A percentile compares a stretch with the other conserved stretches of the same genome.
These are phyloP conservation scores for Pseudomyrmex cubaensis DNA, from an alignment of 1,140 invertebrate species.

Conservation along the genomic window DNA sequence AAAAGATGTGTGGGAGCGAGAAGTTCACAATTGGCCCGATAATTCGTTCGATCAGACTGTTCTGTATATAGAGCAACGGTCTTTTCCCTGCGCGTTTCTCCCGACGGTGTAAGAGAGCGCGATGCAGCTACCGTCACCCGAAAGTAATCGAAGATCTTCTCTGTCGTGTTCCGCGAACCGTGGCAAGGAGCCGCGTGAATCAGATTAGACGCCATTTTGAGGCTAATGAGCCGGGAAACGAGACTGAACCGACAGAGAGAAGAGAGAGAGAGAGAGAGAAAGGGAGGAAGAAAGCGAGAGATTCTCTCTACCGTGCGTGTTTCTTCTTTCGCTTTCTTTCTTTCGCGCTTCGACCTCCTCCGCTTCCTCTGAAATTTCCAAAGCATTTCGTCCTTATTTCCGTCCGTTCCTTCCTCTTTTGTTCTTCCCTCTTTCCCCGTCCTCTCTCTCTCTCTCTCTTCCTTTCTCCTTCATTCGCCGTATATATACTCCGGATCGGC, in stretches of 20 bases:
- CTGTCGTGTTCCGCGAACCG: constrained; percentile 26
- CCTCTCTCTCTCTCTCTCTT: too few species aligned
- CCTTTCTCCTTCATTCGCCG: not conserved
- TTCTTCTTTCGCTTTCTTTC: not conserved
- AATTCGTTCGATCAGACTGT: constrained; percentile 38
- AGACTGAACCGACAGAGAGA: constrained; percentile 13
- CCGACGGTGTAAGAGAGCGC: not conserved
- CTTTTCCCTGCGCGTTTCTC: not conserved
- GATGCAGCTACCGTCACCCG: not conserved
- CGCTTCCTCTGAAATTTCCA: constrained; percentile 36
- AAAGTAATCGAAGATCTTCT: constrained; percentile 49
- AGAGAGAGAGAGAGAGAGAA: not conserved
- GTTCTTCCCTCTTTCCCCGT: too few species aligned
- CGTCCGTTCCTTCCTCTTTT: not conserved
- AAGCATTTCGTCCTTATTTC: constrained; percentile 27
- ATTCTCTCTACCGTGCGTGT: not conserved
- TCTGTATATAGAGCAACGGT: constrained; percentile 1
- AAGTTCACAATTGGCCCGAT: constrained; percentile 23
- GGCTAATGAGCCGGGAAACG: constrained; percentile 51
- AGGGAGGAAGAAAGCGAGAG: not conserved
- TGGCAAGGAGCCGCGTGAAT: constrained; percentile 45
- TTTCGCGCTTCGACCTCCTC: constrained; percentile 13
- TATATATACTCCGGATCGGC: constrained; percentile 18
- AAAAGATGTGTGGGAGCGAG: not conserved
- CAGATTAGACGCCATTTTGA: constrained; percentile 55